Evolutionary conservation across 1,140 invertebrate species (phyloP).

Genomic region (Scaptomyza montana): DNA sequence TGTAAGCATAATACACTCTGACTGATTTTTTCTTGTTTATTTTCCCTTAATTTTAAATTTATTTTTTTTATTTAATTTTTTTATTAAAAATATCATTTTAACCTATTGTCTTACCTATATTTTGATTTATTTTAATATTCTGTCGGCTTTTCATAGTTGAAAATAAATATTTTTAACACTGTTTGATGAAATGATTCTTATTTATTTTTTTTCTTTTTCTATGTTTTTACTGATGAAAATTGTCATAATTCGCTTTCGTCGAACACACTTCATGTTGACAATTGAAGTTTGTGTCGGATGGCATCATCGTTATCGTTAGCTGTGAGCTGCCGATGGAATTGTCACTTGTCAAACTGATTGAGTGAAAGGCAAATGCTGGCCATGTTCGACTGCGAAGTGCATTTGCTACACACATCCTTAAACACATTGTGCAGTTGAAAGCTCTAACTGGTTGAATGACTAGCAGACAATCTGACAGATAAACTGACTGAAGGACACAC

Average conservation of each 20-base stretch:
- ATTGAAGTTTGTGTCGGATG: constrained; percentile 28
- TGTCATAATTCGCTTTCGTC: neutral
- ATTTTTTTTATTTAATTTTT: no score
- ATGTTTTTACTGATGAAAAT: neutral
- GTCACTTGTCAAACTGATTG: constrained; percentile 76
- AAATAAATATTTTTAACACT: no score
- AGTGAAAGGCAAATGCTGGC: constrained; percentile 61
- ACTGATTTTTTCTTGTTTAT: no score
- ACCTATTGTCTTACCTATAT: no score
- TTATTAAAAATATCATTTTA: no score
- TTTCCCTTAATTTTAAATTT: no score
- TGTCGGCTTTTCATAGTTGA: no score
- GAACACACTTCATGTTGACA: constrained; percentile 1
- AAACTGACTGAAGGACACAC: constrained; percentile 26
- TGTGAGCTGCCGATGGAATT: constrained; percentile 45
- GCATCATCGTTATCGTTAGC: constrained; percentile 58
- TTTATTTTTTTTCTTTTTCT: neutral
- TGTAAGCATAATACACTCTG: no score
- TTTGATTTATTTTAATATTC: no score
- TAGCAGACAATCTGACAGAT: constrained; percentile 32
- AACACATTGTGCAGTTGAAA: constrained; percentile 25
- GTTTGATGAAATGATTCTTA: neutral
- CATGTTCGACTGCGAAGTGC: constrained; percentile 7
- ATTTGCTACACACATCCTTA: constrained; percentile 8
- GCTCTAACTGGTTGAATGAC: constrained; percentile 28